Conservation (phyloP, 2,888 invertebrate genomes). For the Lypha dubia region DNA sequence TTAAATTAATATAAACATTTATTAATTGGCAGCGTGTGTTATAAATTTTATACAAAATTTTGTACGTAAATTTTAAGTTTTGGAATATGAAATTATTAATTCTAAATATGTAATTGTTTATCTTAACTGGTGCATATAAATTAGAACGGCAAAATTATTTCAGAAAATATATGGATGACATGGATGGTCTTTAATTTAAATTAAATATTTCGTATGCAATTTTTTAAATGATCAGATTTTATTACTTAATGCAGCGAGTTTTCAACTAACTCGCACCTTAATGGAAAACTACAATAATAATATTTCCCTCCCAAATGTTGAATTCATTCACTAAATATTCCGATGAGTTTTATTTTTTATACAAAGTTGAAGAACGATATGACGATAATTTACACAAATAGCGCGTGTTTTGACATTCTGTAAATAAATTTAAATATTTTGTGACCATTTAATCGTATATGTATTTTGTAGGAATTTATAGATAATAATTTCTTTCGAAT, state of each 20-base stretch:
- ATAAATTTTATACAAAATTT: conserved; percentile 11
- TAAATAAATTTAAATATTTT: too few relatives aligned
- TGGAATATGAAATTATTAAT: conserved; percentile 28
- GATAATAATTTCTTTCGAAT: background rate
- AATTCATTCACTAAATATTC: too few relatives aligned
- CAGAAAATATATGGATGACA: too few relatives aligned
- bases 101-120: conserved; percentile 5
- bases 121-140: background rate
- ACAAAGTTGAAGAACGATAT: too few relatives aligned
- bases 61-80: conserved; percentile 1
- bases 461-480: background rate
- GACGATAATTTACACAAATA: too few relatives aligned
- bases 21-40: conserved; percentile 49
- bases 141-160: background rate
- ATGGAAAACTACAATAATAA: too few relatives aligned
- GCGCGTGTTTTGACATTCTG: too few relatives aligned
- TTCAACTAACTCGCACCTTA: too few relatives aligned
- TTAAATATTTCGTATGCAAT: background rate
- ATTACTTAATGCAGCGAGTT: too few relatives aligned
- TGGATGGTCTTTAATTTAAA: background rate
- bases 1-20: conserved; percentile 57
- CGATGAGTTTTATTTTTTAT: too few relatives aligned
- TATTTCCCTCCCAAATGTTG: too few relatives aligned
- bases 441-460: background rate
- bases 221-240: background rate